Evolutionary conservation across 2,113 vertebrate species (phyloP).

Genomic region (Dicrurus megarhynchus): DNA sequence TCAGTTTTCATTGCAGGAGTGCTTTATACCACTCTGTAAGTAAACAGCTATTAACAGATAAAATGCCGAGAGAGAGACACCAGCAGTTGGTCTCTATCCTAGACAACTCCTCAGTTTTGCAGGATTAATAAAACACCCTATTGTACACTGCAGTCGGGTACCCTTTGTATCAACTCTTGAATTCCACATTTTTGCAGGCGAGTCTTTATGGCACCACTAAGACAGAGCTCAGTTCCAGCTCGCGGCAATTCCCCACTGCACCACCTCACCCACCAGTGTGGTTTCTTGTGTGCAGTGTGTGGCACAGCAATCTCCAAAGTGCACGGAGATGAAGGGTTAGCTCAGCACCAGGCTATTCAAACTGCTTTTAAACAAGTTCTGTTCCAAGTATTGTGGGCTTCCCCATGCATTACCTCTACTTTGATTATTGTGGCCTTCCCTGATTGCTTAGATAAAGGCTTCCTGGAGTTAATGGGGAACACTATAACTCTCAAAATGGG

Average conservation of each 20-base stretch:
- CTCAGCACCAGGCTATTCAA: not conserved
- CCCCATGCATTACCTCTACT: not conserved
- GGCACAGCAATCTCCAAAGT: not conserved
- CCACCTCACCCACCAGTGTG: not conserved
- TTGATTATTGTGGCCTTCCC: not conserved
- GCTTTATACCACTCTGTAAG: not conserved
- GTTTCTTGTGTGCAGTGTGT: not conserved
- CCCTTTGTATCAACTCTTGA: not conserved
- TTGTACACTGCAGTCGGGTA: rapidly evolving
- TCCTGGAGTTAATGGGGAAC: not conserved
- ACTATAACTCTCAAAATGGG: not conserved
- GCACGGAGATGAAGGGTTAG: not conserved
- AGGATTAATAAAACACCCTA: not conserved
- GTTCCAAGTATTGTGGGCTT: not conserved
- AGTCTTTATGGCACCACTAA: not conserved
- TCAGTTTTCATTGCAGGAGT: not conserved
- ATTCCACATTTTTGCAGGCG: not conserved
- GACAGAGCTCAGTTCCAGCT: not conserved
- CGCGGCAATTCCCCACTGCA: not conserved
- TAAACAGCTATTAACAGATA: not conserved
- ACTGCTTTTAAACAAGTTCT: not conserved
- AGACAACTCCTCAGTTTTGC: not conserved
- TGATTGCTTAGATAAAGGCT: not conserved
- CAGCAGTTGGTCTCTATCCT: not conserved
- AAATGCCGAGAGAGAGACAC: not conserved